phyloP scores from a whole-genome alignment of 2,797 vertebrate genomes.

The Sphenodon punctatus region DNA sequence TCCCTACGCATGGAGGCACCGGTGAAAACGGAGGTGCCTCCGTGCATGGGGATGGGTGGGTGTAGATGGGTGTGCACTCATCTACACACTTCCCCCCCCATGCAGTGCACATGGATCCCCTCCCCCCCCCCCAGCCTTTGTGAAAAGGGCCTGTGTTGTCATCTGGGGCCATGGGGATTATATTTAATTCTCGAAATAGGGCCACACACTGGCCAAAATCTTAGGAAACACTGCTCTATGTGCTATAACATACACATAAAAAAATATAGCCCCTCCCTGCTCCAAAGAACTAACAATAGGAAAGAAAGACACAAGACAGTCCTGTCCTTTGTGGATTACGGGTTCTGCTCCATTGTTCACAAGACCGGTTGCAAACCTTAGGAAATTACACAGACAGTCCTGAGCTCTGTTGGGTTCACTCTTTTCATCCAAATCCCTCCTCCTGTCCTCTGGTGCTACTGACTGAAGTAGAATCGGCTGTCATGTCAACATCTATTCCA shows the following conservation, averaged over 20 bases:
- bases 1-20: too few relatives aligned
- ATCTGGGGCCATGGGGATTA: too few relatives aligned
- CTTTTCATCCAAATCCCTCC: not conserved
- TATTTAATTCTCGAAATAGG: too few relatives aligned
- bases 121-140: too few relatives aligned
- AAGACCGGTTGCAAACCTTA: not conserved
- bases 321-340: not conserved
- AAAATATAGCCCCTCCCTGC: not conserved
- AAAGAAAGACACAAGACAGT: not conserved
- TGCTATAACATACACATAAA: not conserved
- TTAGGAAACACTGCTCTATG: too few relatives aligned
- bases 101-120: too few relatives aligned
- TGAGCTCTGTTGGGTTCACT: not conserved
- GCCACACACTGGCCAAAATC: too few relatives aligned
- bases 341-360: not conserved
- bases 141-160: too few relatives aligned
- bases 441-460: not conserved
- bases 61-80: too few relatives aligned
- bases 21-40: too few relatives aligned
- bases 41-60: too few relatives aligned
- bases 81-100: too few relatives aligned
- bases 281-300: not conserved
- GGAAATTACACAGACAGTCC: not conserved
- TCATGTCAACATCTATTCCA: not conserved
- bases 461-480: not conserved